Percentiles rank a stretch among this genome's conserved stretches.
Evolutionary conservation across 2,888 invertebrate species (phyloP).

Genomic region (Subacronicta megacephala): DNA sequence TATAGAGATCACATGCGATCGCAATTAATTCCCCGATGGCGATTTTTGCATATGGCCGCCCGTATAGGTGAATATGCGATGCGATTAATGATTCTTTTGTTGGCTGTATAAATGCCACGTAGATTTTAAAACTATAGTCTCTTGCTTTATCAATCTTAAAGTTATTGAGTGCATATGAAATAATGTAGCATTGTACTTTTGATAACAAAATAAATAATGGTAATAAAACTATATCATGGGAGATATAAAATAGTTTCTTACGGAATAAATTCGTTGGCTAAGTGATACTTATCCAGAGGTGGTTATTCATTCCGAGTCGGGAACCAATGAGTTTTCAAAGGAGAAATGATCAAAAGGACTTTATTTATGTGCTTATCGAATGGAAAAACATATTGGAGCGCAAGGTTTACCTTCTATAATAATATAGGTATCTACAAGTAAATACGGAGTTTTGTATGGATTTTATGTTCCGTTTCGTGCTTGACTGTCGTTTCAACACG

Average conservation of each 20-base stretch:
- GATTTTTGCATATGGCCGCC: slow-evolving; percentile 33
- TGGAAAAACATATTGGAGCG: slow-evolving; percentile 20
- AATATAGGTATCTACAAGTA: slow-evolving; percentile 14
- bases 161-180: not conserved
- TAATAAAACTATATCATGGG: slow-evolving; percentile 4
- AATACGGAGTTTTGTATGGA: slow-evolving; percentile 32
- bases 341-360: slow-evolving; percentile 22
- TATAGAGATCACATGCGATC: slow-evolving; percentile 42
- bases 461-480: slow-evolving; percentile 18
- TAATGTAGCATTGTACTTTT: slow-evolving; percentile 2
- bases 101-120: not conserved
- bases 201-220: slow-evolving; percentile 2
- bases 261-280: slow-evolving; percentile 3
- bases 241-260: not conserved
- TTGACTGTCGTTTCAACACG: slow-evolving; percentile 18
- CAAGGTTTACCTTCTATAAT: slow-evolving; percentile 8
- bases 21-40: slow-evolving; percentile 43
- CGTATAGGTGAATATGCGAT: slow-evolving; percentile 4
- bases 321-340: slow-evolving; percentile 10
- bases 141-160: slow-evolving; percentile 15
- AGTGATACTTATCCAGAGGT: slow-evolving; percentile 12
- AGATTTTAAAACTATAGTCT: too few species aligned
- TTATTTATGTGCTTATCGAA: slow-evolving; percentile 23
- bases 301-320: not conserved
- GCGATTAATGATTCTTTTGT: slow-evolving; percentile 15